Conservation (phyloP, 1,140 invertebrate genomes). For the Drosophila quadrilineata region DNA sequence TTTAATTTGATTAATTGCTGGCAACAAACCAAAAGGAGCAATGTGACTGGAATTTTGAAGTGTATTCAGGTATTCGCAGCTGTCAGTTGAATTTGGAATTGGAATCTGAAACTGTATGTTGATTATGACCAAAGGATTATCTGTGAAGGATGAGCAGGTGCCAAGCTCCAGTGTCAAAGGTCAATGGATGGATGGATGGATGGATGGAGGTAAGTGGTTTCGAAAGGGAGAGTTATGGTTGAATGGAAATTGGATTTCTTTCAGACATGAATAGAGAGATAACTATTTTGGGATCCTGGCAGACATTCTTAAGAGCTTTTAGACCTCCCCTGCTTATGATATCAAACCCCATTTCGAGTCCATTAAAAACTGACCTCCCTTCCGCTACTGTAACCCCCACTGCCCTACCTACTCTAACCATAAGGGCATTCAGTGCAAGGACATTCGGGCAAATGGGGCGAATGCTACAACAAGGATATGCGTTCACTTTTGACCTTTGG, state of each 20-base stretch:
- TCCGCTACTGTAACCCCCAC: too few relatives aligned
- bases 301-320: constrained; percentile 15
- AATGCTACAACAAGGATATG: constrained; percentile 7
- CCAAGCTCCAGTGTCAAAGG: constrained; percentile 14
- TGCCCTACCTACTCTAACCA: too few relatives aligned
- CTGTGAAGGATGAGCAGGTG: background rate
- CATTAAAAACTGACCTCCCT: constrained; percentile 12
- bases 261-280: too few relatives aligned
- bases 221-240: too few relatives aligned
- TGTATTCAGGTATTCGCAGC: constrained; percentile 23
- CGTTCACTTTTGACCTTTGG: constrained; percentile 47
- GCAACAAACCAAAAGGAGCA: constrained; percentile 60
- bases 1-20: constrained; percentile 73
- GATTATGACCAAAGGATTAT: constrained; percentile 6
- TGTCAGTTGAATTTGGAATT: constrained; percentile 57
- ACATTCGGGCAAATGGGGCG: too few relatives aligned
- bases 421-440: too few relatives aligned
- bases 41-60: constrained; percentile 15
- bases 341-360: background rate
- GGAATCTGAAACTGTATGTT: constrained; percentile 22
- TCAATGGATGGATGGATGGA: constrained; percentile 32
- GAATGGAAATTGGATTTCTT: too few relatives aligned
- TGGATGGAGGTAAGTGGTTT: too few relatives aligned
- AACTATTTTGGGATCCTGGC: too few relatives aligned
- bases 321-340: background rate